phyloP scores from a whole-genome alignment of 2,888 invertebrate genomes.

The Melolontha melolontha region DNA sequence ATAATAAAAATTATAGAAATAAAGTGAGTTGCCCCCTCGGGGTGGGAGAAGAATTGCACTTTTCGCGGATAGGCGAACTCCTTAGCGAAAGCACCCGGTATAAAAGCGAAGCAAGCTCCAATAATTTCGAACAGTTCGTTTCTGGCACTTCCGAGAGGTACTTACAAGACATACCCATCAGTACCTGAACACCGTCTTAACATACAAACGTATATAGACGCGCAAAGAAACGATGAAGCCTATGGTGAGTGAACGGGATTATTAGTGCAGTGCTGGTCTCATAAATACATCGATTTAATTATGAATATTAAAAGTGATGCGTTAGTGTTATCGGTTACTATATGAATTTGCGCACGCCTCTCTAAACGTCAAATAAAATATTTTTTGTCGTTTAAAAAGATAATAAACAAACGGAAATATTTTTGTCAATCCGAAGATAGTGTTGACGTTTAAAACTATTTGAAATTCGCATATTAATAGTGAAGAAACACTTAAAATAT shows the following conservation, averaged over 20 bases:
- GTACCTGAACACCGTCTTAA: conserved; percentile 2
- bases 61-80: conserved; percentile 29
- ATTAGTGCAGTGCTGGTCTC: background rate
- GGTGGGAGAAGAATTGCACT: conserved; percentile 37
- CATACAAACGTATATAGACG: too few species aligned
- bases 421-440: too few species aligned
- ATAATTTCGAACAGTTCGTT: conserved; percentile 38
- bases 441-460: too few species aligned
- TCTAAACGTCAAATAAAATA: too few species aligned
- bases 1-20: background rate
- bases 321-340: conserved; percentile 4
- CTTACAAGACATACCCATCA: conserved; percentile 18
- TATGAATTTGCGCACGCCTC: too few species aligned
- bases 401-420: too few species aligned
- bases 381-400: too few species aligned
- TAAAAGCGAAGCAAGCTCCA: conserved; percentile 38
- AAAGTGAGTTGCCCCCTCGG: conserved; percentile 21
- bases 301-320: conserved; percentile 24
- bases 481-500: too few species aligned
- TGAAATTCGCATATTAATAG: too few species aligned
- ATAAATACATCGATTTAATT: background rate
- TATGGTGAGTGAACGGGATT: conserved; percentile 24
- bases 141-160: conserved; percentile 31
- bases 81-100: conserved; percentile 37
- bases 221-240: conserved; percentile 25